Evolutionary conservation across 2,113 vertebrate species (phyloP).

Genomic region (Strix uralensis): DNA sequence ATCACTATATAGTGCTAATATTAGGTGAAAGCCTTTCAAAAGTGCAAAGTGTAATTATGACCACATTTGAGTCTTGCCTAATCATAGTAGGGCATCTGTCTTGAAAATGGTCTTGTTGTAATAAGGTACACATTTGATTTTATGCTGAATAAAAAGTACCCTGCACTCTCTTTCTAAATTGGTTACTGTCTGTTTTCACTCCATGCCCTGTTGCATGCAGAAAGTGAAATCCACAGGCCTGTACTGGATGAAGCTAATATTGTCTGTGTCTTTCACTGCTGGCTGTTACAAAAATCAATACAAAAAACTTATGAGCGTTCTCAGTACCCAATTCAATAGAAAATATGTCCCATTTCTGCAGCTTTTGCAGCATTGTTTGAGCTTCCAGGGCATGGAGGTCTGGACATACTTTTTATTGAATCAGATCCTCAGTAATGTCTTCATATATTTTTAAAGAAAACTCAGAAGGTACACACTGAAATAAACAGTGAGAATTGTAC

Average conservation of each 20-base stretch:
- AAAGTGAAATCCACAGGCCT: slow-evolving; percentile 50
- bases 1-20: background rate
- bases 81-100: background rate
- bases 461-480: slow-evolving; percentile 41
- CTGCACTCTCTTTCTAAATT: background rate
- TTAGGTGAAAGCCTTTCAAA: background rate
- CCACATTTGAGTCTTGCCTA: background rate
- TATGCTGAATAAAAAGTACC: background rate
- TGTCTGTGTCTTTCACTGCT: slow-evolving; percentile 65
- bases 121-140: background rate
- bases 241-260: slow-evolving; percentile 60
- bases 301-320: slow-evolving; percentile 66
- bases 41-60: background rate
- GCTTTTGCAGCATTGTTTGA: slow-evolving; percentile 63
- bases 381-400: slow-evolving; percentile 65
- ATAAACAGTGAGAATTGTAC: slow-evolving; percentile 21
- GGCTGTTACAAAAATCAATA: slow-evolving; percentile 71
- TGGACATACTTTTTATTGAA: slow-evolving; percentile 72
- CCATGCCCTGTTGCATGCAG: slow-evolving; percentile 25
- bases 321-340: slow-evolving; percentile 65
- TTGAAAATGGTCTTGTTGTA: background rate
- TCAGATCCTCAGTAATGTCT: slow-evolving; percentile 65
- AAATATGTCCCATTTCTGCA: slow-evolving; percentile 69
- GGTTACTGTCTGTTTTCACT: background rate
- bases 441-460: slow-evolving; percentile 69